These are phyloP conservation scores for Microcebus ravelobensis DNA, from an alignment of 2,113 vertebrate genomes.

Conservation along the genomic window DNA sequence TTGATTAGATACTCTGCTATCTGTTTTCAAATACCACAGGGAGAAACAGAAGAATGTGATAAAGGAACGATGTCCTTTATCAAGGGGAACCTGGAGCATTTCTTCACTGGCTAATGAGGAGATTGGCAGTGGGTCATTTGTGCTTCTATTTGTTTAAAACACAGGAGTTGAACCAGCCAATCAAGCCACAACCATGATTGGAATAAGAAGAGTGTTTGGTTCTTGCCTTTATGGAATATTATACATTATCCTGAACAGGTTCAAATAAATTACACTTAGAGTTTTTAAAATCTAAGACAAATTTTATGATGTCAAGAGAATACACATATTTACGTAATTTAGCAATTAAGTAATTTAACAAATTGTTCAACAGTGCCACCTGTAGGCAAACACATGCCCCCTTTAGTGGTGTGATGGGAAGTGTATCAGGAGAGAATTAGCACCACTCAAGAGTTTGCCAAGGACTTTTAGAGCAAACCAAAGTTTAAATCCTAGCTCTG, in stretches of 20 bases:
- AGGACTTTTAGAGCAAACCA: not conserved
- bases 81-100: not conserved
- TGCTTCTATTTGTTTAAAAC: constrained; percentile 6
- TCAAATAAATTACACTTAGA: not conserved
- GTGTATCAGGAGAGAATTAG: not conserved
- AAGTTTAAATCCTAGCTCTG: not conserved
- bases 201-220: not conserved
- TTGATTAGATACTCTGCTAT: constrained; percentile 30
- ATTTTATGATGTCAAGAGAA: not conserved
- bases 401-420: not conserved
- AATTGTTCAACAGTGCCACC: constrained; percentile 64
- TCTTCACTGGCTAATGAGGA: not conserved
- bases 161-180: not conserved
- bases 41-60: constrained; percentile 5
- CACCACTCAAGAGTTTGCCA: not conserved
- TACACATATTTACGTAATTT: not conserved
- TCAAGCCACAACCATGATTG: not conserved
- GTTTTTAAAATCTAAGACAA: constrained; percentile 44
- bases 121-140: not conserved
- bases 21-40: constrained; percentile 3
- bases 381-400: not conserved
- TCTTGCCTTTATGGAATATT: not conserved
- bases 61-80: constrained; percentile 35
- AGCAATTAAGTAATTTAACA: constrained; percentile 26
- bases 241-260: not conserved